Percentiles rank a stretch among this genome's conserved stretches.
These are phyloP conservation scores for Sigmodon hispidus DNA, from an alignment of 2,113 vertebrate genomes.

Conservation along the genomic window DNA sequence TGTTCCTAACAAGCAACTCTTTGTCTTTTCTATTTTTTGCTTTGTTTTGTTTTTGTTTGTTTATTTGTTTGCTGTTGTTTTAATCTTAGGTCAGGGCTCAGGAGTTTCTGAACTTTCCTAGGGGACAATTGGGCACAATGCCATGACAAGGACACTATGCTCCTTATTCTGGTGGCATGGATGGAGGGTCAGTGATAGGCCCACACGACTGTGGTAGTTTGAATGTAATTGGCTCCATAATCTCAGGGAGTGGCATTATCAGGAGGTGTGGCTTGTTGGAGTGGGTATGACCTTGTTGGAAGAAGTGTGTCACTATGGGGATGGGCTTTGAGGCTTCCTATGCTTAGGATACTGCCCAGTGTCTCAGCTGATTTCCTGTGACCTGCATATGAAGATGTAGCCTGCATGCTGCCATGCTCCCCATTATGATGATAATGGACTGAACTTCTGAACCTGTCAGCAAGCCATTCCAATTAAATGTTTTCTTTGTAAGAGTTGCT, in stretches of 20 bases:
- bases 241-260: background rate
- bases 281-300: background rate
- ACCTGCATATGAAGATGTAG: background rate
- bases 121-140: background rate
- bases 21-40: constrained; percentile 1
- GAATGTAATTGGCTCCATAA: background rate
- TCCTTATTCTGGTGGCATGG: background rate
- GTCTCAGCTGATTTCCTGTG: background rate
- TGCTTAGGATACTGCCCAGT: background rate
- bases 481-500: background rate
- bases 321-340: background rate
- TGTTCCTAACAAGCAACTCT: constrained; percentile 41
- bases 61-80: too few relatives aligned
- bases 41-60: background rate
- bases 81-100: background rate
- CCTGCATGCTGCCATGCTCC: background rate
- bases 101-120: constrained; percentile 34
- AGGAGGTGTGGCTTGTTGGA: background rate
- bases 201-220: background rate
- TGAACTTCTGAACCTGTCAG: background rate
- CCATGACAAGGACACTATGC: background rate
- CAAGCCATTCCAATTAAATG: background rate
- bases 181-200: background rate
- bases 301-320: background rate
- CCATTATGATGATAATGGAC: background rate